Base-by-base conservation (phyloP, 1,140 invertebrate species). In the Drosophila simulans region DNA sequence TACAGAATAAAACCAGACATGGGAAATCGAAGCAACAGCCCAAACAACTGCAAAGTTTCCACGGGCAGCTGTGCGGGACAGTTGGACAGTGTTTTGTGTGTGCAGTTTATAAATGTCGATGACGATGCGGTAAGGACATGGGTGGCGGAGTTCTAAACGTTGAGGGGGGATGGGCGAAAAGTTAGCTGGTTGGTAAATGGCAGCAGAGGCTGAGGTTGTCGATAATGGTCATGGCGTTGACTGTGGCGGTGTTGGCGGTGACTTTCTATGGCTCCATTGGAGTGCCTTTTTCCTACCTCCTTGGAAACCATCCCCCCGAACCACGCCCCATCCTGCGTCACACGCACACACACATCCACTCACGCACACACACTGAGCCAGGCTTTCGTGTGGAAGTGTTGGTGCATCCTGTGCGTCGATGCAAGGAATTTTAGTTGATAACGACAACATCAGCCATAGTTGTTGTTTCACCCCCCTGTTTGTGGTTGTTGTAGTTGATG, bases 41-140 rank as follows among this genome's bases (percentile, higher is more conserved):
- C 53, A 71, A 68, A 70, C 66, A 70, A 69, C 51, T 40, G 51
- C 51, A 11, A 55, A 40, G 59, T 43, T 63, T 42, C 51, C 37
- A 43, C 56, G 43, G 43, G 15, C 27, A 49, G 53, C 42, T 52
- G 71, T 55, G 49, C 48, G 22, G 43, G 49, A 59, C 52, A 60
- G 62, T 66, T 74, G 82, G 83, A 86, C 83, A 68, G 68, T 85
- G 81, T 85, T 85, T 77, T 85, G 82, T 74, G 82, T 74, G 82
- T 88, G 79, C 74, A 86, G 82, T 86, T 88, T 86, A 86, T 86
- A 86, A 86, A 86, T 86, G 82, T 81, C 79, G 78, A 76, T 81
- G 80, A 59, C 69, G 69, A 55, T 55, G 77, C 64, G 63, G 56
- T 46, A 40, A 42, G 25, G 40, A 53, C 22, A 75, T 40, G 27